These are phyloP conservation scores for Watsonalla binaria DNA, from an alignment of 2,888 invertebrate species.

Conservation along the genomic window DNA sequence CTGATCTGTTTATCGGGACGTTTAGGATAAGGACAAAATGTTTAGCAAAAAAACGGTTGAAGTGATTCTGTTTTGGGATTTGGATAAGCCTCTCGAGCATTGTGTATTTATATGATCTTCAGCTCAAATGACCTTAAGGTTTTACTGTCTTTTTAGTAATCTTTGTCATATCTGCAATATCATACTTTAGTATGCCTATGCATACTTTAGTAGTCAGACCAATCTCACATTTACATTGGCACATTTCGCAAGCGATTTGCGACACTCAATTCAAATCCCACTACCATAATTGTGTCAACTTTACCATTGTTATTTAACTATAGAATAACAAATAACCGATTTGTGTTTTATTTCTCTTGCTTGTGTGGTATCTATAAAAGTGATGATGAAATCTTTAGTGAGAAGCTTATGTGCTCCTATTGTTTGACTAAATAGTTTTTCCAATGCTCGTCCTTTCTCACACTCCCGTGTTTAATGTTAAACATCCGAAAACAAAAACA, in stretches of 20 bases:
- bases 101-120: background rate
- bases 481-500: slow-evolving; percentile 42
- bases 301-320: too few relatives aligned
- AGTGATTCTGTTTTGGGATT: background rate
- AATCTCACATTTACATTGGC: background rate
- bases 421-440: slow-evolving; percentile 23
- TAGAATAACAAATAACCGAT: too few relatives aligned
- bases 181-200: background rate
- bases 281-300: too few relatives aligned
- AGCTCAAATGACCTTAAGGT: too few relatives aligned
- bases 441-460: slow-evolving; percentile 50
- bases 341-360: too few relatives aligned
- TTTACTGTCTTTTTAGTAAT: too few relatives aligned
- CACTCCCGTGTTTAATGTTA: slow-evolving; percentile 32
- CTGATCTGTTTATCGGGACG: slow-evolving; percentile 55
- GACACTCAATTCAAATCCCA: background rate
- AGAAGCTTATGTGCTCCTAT: too few relatives aligned
- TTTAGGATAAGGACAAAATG: slow-evolving; percentile 32
- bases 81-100: background rate
- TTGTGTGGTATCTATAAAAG: too few relatives aligned
- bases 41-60: slow-evolving; percentile 14
- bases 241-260: background rate
- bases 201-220: background rate
- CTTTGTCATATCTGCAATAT: too few relatives aligned
- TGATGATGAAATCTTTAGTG: too few relatives aligned